These are phyloP conservation scores for Alfaro cultratus DNA, from an alignment of 2,797 vertebrate species.

Conservation along the genomic window DNA sequence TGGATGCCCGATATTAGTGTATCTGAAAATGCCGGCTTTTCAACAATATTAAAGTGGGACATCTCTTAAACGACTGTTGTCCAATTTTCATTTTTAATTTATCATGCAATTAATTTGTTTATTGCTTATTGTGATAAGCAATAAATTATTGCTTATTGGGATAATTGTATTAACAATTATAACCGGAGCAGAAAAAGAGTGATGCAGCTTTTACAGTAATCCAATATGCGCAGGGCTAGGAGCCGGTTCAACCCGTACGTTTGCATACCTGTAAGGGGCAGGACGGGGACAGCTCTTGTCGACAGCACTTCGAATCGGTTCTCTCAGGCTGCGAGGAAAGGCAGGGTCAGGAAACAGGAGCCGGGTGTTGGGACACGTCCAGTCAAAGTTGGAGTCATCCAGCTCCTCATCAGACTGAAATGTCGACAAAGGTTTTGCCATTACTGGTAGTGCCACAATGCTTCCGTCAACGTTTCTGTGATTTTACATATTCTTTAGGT, in stretches of 20 bases:
- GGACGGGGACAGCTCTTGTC: slow-evolving; percentile 95
- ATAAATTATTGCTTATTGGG: too few relatives aligned
- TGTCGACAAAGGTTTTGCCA: slow-evolving; percentile 1
- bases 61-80: too few relatives aligned
- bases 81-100: too few relatives aligned
- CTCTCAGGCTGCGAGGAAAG: slow-evolving; percentile 92
- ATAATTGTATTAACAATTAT: not conserved
- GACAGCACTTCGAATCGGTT: slow-evolving; percentile 94
- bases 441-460: not conserved
- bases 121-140: too few relatives aligned
- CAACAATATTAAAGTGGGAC: too few relatives aligned
- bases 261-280: slow-evolving; percentile 81
- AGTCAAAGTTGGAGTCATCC: slow-evolving; percentile 97
- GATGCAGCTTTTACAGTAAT: not conserved
- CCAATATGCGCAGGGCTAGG: not conserved
- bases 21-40: too few relatives aligned
- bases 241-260: not conserved
- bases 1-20: too few relatives aligned
- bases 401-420: slow-evolving; percentile 81
- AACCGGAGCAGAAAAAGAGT: not conserved
- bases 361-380: slow-evolving; percentile 97
- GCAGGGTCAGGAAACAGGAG: slow-evolving; percentile 96
- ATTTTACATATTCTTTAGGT: not conserved
- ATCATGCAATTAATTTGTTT: too few relatives aligned
- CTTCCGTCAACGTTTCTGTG: not conserved